These are phyloP conservation scores for Syngnathus scovelli DNA, from an alignment of 2,113 vertebrate genomes.

Conservation along the genomic window DNA sequence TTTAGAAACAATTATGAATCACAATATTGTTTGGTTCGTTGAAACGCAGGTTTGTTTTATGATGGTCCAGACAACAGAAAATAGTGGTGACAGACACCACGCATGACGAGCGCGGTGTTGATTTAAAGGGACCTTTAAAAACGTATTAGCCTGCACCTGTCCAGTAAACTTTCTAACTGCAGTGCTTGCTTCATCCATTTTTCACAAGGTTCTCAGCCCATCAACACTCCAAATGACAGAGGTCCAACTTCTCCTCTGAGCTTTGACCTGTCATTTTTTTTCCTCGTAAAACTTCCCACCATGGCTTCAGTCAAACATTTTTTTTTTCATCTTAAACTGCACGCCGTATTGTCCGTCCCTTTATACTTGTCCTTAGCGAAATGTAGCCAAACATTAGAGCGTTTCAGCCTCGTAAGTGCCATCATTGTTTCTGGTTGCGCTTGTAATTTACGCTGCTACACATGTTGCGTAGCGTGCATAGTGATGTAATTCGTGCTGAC, in stretches of 20 bases:
- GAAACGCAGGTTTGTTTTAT: background rate
- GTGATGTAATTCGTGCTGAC: no score
- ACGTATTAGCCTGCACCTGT: background rate
- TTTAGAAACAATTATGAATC: background rate
- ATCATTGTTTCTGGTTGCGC: no score
- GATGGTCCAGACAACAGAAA: background rate
- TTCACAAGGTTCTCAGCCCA: slow-evolving; percentile 2
- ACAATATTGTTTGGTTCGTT: background rate
- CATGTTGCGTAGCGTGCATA: no score
- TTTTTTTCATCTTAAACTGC: background rate
- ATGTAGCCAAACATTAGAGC: no score
- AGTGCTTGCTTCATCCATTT: background rate
- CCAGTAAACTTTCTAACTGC: background rate
- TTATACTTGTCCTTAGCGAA: no score
- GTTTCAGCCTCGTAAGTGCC: no score
- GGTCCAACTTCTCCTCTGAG: background rate
- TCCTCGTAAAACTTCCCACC: background rate
- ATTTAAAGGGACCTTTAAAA: no score
- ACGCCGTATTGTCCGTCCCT: no score
- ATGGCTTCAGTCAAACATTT: background rate
- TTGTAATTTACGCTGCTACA: no score
- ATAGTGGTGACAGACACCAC: background rate
- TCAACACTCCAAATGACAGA: background rate
- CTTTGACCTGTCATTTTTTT: background rate
- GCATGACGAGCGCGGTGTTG: background rate